Base-by-base conservation (phyloP, 2,888 invertebrate species). In the Dorcus hopei region DNA sequence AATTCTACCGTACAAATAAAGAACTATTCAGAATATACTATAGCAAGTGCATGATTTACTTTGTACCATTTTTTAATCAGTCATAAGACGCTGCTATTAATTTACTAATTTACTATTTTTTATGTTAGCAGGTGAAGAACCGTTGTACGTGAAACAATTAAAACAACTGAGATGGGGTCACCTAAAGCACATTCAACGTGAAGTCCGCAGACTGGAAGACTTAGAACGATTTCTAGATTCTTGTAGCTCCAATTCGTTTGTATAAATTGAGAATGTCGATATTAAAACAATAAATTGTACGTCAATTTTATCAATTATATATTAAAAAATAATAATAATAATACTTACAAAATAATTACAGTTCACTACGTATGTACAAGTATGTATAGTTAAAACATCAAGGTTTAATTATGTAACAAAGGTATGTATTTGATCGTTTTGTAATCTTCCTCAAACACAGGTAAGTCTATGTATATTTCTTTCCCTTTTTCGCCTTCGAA, bases 91-190 rank as follows among this genome's bases (percentile, higher is more conserved):
- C 5, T 26, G 26, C 2, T 26, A 4, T 26, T 2, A 26, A 26
- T 26, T 26, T 26, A 26, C 4, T 26, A 26, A 14, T 14, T 14
- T 14, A 14, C 41, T 41, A 43, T 7, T 11, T 45, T 23, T 19
- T 9, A 9, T 42, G 7, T 61, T 55, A 49, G 6, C 54, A 64
- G 62, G 38, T 59, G 70, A 71, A n/a, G 75, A 74, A 38, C 71
- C 74, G 0, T 58, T 72, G 8, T 79, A 74, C 59, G 72, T 80
- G 19, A 79, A 77, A 61, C 79, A 79, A 58, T 63, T 81, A 57
- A 78, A 77, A 58, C 74, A 77, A 51, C 68, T 80, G 40, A 72
- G 81, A n/a, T 80, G 78, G 79, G 74, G 77, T 9, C 79, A 80
- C 58, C 67, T 81, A 62, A 76, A 77, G 56, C 79, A 79, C 62